Percentiles rank a stretch among this genome's conserved stretches.
Conservation (phyloP, 2,113 vertebrate species). For the Pelodiscus sinensis region DNA sequence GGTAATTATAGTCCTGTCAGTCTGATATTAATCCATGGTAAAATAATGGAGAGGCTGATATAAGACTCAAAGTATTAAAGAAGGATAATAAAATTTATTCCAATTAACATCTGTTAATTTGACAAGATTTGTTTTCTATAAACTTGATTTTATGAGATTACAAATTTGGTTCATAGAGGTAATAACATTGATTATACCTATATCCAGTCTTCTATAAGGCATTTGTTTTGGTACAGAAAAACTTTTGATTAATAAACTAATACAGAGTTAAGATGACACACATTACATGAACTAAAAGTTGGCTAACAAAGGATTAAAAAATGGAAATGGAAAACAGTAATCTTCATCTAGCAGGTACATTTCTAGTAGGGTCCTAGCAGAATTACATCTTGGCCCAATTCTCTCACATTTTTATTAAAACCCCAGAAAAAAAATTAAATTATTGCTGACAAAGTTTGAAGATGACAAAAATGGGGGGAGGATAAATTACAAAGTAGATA, state of each 20-base stretch:
- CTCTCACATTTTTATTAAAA: too few relatives aligned
- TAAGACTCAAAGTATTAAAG: not conserved
- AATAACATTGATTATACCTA: not conserved
- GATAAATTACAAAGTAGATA: too few relatives aligned
- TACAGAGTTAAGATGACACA: not conserved
- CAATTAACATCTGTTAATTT: not conserved
- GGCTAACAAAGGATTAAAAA: not conserved
- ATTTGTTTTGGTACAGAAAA: too few relatives aligned
- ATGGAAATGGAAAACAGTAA: too few relatives aligned
- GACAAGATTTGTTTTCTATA: not conserved
- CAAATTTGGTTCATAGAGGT: not conserved
- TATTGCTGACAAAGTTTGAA: too few relatives aligned
- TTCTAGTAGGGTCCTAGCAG: too few relatives aligned
- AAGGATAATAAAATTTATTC: not conserved
- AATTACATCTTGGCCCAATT: too few relatives aligned
- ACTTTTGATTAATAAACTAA: not conserved
- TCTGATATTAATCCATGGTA: not conserved
- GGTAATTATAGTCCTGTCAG: not conserved
- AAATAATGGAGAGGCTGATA: not conserved
- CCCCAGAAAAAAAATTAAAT: too few relatives aligned
- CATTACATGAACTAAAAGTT: not conserved
- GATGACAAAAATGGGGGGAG: too few relatives aligned
- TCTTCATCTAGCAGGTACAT: too few relatives aligned
- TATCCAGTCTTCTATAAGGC: not conserved
- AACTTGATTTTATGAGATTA: not conserved